Conservation (phyloP, 2,888 invertebrate genomes). For the Augiades crinisus region DNA sequence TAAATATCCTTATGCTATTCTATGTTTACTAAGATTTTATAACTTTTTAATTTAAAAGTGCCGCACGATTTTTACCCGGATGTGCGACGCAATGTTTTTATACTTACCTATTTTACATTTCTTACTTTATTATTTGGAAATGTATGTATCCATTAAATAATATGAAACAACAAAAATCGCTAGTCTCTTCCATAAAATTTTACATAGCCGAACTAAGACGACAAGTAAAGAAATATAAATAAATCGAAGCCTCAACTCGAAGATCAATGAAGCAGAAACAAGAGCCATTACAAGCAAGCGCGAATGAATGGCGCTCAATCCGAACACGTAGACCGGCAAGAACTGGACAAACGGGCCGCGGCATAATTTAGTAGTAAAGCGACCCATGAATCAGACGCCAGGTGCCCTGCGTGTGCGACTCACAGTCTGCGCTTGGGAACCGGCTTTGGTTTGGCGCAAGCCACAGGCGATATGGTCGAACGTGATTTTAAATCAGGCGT, state of each 20-base stretch:
- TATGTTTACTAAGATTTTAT: too few relatives aligned
- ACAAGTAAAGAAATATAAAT: not conserved
- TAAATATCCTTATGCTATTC: too few relatives aligned
- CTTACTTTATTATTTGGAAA: too few relatives aligned
- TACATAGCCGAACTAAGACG: too few relatives aligned
- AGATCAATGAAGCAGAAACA: constrained; percentile 23
- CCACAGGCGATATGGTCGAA: not conserved
- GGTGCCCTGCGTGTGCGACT: constrained; percentile 42
- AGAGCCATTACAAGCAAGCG: constrained; percentile 40
- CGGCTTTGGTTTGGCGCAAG: constrained; percentile 33
- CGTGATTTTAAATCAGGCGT: too few relatives aligned
- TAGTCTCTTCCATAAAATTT: too few relatives aligned
- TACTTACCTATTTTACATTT: too few relatives aligned
- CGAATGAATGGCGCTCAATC: constrained; percentile 59
- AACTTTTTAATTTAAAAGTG: too few relatives aligned
- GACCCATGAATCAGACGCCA: constrained; percentile 47
- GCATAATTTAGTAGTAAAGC: constrained; percentile 45
- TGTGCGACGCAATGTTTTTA: too few relatives aligned
- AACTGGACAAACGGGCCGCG: constrained; percentile 43
- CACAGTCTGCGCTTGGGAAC: constrained; percentile 35
- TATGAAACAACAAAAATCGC: too few relatives aligned
- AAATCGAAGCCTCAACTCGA: constrained; percentile 4
- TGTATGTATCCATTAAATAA: too few relatives aligned
- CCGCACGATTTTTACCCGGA: too few relatives aligned
- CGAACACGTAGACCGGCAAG: constrained; percentile 45